Base-by-base conservation (phyloP, 1,140 invertebrate genomes). In the Chironomus tepperi region DNA sequence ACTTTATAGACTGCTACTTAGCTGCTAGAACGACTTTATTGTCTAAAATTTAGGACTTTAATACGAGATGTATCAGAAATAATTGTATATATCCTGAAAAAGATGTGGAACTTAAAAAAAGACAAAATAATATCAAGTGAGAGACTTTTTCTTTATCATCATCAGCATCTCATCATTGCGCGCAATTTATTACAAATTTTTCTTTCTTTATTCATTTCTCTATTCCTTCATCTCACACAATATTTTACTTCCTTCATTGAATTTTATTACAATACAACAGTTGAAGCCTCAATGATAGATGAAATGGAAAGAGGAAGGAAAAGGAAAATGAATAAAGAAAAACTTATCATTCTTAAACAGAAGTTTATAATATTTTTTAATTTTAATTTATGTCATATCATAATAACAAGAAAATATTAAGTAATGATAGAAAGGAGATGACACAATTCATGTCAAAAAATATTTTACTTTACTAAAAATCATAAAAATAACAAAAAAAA, bases 121-220 rank as follows among this genome's bases (percentile, higher is more conserved):
- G 47, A 15, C 12, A 57, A 15, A 47, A 1, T 47, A 57, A n/a
- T 15, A 57, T n/a, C n/a, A 57, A 57, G n/a, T n/a, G n/a, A n/a
- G n/a, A n/a, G n/a, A 57, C 12, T 15, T 12, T 15, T 57, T 34
- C 5, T n/a, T 57, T 57, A 12, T 57, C n/a, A 57, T 57, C 47
- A 57, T 57, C 47, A 57, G 47, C 47, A 57, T 57, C 47, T 57
- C 47, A 57, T 57, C 47, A 57, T 57, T 57, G 47, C 47, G 47
- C 47, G 47, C 47, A 57, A 57, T 57, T 57, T 57, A 57, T 57
- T 57, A 57, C 47, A 57, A 57, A 15, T 57, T 57, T 57, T n/a
- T 57, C 10, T n/a, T 57, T 5, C n/a, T 57, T n/a, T 12, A 57
- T 57, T 57, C 47, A 57, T 34, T 34, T 34, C 5, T 5, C 24